Evolutionary conservation across 2,113 vertebrate genomes (phyloP), one percentile per base, ranked within the genome.

Genomic region (Tapirus terrestris): DNA sequence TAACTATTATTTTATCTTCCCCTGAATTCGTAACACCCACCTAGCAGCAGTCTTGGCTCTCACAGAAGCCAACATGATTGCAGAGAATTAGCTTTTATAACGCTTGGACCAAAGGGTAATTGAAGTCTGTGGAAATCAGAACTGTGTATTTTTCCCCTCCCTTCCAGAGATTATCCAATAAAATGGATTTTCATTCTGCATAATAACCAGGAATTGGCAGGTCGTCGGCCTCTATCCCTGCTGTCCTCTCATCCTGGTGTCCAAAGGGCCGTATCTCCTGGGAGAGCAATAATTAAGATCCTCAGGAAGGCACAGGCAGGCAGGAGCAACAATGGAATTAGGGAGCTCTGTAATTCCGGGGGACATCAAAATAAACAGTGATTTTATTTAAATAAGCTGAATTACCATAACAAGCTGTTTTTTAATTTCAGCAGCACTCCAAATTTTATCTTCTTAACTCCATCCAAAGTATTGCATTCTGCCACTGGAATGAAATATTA

Each of bases 401-500:
- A 98, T 94, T 93, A 82, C 43, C 97, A 82, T 98, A 98, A 98
- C 82, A 98, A 98, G 88, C 18, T 93, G 3, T 33, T 98, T 98
- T 98, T 96, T 51, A 91, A 68, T 98, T 98, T 96, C 77, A 96
- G 84, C 84, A 91, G 87, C 79, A 8, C 81, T 97, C 27, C 76
- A 97, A 91, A 97, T 98, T 98, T 98, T 98, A 96, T 98, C 63
- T 97, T 91, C 95, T 97, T 96, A 97, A 94, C 70, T 98, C 97
- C 76, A 96, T 94, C 87, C 63, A 93, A 92, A 87, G 82, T 96
- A 97, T 89, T 88, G 43, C 89, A 93, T 98, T 97, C 97, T 97
- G 97, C 76, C 95, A 80, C 56, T 43, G 63, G 84, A 97, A 98
- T 98, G 98, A 98, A 98, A 98, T 98, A 98, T 98, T 98, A 98